phyloP scores from a whole-genome alignment of 2,113 vertebrate genomes.

The Neodon shergylaensis region DNA sequence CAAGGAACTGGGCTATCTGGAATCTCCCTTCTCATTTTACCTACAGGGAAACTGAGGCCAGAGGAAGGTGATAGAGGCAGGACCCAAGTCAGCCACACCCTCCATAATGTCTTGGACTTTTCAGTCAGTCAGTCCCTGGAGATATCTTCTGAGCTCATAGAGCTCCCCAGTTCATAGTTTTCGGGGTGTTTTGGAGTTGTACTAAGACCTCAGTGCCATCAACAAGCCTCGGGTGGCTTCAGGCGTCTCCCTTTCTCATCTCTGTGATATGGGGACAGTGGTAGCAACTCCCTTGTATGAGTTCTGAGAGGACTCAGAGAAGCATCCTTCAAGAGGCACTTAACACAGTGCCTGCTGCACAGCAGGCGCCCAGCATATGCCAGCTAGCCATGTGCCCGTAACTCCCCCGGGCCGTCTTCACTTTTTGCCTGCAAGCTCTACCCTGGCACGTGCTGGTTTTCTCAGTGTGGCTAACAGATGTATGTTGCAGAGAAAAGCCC shows the following conservation, averaged over 20 bases:
- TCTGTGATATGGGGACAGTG: neutral
- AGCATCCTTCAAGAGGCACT: neutral
- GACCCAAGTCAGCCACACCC: neutral
- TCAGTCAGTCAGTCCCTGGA: neutral
- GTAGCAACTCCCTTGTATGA: neutral
- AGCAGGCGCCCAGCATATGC: no score
- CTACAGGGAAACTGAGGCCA: neutral
- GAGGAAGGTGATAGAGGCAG: neutral
- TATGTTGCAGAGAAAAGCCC: neutral
- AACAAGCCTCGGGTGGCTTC: fast-evolving
- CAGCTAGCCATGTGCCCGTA: neutral
- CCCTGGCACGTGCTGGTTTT: neutral
- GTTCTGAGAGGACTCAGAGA: neutral
- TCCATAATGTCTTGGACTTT: neutral
- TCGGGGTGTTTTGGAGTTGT: neutral
- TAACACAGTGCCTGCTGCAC: neutral
- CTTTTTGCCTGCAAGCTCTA: neutral
- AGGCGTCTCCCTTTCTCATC: neutral
- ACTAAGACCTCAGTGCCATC: neutral
- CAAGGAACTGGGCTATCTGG: neutral
- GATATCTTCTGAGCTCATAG: neutral
- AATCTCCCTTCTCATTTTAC: neutral
- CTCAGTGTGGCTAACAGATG: neutral
- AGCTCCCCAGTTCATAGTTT: neutral
- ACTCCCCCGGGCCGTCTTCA: neutral